Conservation (phyloP, 2,113 vertebrate genomes). For the Benitochromis conjunctus region DNA sequence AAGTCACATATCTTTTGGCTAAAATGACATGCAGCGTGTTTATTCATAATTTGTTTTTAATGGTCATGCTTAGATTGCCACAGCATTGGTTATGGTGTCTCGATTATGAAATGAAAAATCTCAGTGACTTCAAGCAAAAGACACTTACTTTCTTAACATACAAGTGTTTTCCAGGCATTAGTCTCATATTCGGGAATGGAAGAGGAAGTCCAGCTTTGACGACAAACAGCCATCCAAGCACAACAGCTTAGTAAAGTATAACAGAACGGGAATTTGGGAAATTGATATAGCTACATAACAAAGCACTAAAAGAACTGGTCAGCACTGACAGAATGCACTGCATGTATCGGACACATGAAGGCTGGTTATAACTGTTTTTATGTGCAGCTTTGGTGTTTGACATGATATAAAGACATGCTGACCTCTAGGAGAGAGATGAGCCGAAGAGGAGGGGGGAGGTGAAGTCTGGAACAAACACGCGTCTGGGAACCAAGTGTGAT, state of each 20-base stretch:
- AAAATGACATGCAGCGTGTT: not conserved
- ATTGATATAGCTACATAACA: not conserved
- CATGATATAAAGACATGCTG: slow-evolving; percentile 50
- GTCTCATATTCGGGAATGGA: not conserved
- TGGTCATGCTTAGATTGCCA: not conserved
- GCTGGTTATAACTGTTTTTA: not conserved
- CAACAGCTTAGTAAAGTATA: not conserved
- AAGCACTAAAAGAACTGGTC: not conserved
- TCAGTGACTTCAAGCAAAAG: not conserved
- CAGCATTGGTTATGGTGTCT: not conserved
- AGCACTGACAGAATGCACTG: not conserved
- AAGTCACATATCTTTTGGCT: not conserved
- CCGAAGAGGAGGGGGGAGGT: slow-evolving; percentile 17
- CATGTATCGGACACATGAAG: not conserved
- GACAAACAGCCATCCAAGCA: not conserved
- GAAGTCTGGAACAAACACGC: slow-evolving; percentile 34
- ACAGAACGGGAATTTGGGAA: not conserved
- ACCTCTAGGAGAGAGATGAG: slow-evolving; percentile 33
- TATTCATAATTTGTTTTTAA: not conserved
- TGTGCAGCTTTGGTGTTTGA: slow-evolving; percentile 19
- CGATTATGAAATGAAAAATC: not conserved
- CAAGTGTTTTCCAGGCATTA: not conserved
- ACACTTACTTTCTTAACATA: not conserved
- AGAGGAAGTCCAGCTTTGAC: not conserved
- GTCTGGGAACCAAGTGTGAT: slow-evolving; percentile 63